These are phyloP conservation scores for Bombus consobrinus DNA, from an alignment of 1,140 invertebrate species.

Conservation along the genomic window DNA sequence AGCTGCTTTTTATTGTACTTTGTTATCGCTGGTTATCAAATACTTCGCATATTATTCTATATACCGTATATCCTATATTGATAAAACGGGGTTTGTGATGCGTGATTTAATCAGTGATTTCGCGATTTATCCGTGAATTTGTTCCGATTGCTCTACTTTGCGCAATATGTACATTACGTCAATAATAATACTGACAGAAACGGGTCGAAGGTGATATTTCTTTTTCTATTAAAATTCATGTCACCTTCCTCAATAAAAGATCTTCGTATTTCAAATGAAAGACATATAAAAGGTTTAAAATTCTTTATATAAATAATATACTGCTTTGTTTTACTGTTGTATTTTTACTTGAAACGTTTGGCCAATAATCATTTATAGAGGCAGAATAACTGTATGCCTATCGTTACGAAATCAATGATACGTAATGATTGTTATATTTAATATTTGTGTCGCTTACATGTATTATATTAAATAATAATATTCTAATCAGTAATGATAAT, in stretches of 20 bases:
- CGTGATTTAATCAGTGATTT: not conserved
- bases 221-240: not conserved
- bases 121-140: not conserved
- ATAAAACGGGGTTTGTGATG: not conserved
- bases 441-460: too few relatives aligned
- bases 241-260: not conserved
- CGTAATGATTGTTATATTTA: too few relatives aligned
- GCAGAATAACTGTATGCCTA: too few relatives aligned
- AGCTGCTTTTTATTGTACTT: not conserved
- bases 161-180: not conserved
- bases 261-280: not conserved
- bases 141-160: not conserved
- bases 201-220: not conserved
- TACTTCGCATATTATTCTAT: too few relatives aligned
- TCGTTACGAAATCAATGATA: too few relatives aligned
- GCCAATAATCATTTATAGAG: too few relatives aligned
- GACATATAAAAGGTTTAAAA: not conserved
- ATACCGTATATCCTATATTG: not conserved
- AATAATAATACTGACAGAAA: not conserved
- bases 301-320: not conserved
- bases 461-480: too few relatives aligned
- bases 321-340: not conserved
- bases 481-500: too few relatives aligned
- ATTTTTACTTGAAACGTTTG: not conserved
- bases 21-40: slow-evolving; percentile 6